Evolutionary conservation across 2,797 vertebrate genomes (phyloP).

Genomic region (Tiaroga cobitis): DNA sequence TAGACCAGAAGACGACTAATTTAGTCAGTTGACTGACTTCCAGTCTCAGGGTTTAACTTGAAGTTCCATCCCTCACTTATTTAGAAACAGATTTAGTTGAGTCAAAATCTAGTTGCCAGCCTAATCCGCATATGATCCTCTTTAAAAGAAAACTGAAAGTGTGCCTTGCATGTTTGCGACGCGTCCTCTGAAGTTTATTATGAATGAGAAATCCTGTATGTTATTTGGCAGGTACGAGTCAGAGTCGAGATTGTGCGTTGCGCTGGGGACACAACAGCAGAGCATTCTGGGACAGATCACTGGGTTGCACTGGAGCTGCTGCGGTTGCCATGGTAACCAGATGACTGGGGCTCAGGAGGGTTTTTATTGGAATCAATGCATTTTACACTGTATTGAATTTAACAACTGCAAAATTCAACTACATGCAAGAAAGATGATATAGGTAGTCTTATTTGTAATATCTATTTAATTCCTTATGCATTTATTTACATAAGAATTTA

Average conservation of each 20-base stretch:
- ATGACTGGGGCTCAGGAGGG: not conserved
- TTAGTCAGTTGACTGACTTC: not conserved
- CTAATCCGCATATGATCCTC: conserved; percentile 26
- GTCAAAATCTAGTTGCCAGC: not conserved
- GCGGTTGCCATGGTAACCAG: conserved; percentile 45
- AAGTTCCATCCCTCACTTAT: not conserved
- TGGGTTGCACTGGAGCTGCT: conserved; percentile 19
- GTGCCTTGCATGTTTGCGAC: not conserved
- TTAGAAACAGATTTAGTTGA: conserved; percentile 21
- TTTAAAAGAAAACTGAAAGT: conserved; percentile 37
- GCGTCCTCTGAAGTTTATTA: not conserved
- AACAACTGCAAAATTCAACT: not conserved
- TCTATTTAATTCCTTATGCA: not conserved
- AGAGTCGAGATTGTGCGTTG: not conserved
- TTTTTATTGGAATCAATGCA: not conserved
- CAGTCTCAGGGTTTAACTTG: not conserved
- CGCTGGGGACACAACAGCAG: not conserved
- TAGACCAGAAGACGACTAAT: not conserved
- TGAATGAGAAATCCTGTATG: conserved; percentile 38
- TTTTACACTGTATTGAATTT: not conserved
- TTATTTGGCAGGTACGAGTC: not conserved
- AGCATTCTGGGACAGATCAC: conserved; percentile 44
- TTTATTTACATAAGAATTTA: not conserved
- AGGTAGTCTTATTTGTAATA: not conserved
- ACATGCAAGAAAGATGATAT: not conserved